Evolutionary conservation across 2,888 invertebrate species (phyloP).

Genomic region (Ormyrus thymus): DNA sequence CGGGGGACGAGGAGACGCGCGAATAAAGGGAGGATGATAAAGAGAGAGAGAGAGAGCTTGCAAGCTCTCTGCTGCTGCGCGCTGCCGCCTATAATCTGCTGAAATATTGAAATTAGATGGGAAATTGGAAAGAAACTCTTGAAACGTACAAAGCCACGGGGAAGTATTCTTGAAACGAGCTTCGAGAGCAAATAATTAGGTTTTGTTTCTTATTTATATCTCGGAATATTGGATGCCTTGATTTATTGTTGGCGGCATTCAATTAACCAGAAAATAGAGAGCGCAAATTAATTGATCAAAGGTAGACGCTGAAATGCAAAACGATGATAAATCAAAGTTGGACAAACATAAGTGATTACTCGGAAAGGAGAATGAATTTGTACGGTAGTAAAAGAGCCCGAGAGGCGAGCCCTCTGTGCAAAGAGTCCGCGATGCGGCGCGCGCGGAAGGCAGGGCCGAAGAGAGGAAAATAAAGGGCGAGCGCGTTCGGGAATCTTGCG

Average conservation of each 20-base stretch:
- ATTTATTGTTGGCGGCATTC: too few species aligned
- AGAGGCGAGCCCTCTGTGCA: conserved; percentile 47
- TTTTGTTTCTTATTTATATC: too few species aligned
- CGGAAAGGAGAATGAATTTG: not conserved
- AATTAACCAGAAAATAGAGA: too few species aligned
- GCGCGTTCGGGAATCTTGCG: not conserved
- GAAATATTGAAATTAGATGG: conserved; percentile 25
- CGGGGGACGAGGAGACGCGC: not conserved
- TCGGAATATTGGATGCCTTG: too few species aligned
- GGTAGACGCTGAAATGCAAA: too few species aligned
- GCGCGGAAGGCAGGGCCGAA: conserved; percentile 33
- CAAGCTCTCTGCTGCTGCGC: too few species aligned
- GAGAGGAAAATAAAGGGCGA: conserved; percentile 21
- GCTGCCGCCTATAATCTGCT: not conserved
- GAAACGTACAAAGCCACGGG: too few species aligned
- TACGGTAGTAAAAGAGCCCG: conserved; percentile 23
- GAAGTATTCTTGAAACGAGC: too few species aligned
- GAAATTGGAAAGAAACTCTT: not conserved
- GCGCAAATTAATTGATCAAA: too few species aligned
- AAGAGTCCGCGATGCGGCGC: not conserved
- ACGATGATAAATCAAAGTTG: too few species aligned
- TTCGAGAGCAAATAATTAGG: too few species aligned
- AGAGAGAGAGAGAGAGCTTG: too few species aligned
- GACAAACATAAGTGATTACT: not conserved
- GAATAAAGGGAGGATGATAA: not conserved